phyloP scores from a whole-genome alignment of 2,113 vertebrate species.

The Crotalus horridus region DNA sequence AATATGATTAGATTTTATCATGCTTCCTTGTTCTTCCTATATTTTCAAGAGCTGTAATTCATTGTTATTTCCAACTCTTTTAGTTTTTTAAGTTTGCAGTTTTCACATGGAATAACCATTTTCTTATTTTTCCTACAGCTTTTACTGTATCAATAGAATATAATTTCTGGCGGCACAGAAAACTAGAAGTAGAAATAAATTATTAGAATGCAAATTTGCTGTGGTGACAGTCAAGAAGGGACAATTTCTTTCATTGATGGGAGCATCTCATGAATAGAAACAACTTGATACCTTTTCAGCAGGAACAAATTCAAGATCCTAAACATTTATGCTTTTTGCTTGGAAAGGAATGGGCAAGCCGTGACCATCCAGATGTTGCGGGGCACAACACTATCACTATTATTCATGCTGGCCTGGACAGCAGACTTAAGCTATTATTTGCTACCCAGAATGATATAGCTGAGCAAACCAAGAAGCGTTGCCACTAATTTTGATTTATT shows the following conservation, averaged over 20 bases:
- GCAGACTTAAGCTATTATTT: not conserved
- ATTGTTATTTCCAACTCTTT: not conserved
- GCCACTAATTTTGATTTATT: not conserved
- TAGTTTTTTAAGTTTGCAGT: not conserved
- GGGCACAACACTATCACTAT: not conserved
- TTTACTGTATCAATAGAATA: not conserved
- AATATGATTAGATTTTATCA: not conserved
- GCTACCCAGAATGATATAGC: not conserved
- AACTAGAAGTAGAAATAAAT: not conserved
- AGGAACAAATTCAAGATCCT: not conserved
- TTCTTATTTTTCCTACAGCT: not conserved
- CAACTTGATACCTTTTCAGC: not conserved
- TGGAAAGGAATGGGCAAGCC: not conserved
- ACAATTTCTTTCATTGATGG: not conserved
- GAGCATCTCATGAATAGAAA: not conserved
- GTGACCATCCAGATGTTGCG: not conserved
- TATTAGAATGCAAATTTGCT: not conserved
- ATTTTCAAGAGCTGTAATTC: not conserved
- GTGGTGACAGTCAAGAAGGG: not conserved
- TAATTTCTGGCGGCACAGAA: not conserved
- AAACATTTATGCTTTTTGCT: not conserved
- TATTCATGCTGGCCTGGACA: not conserved
- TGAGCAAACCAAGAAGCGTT: not conserved
- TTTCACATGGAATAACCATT: not conserved
- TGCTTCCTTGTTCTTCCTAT: not conserved